Percentiles rank a stretch among this genome's conserved stretches.
phyloP scores from a whole-genome alignment of 2,888 invertebrate genomes.

The Anorthoa munda region DNA sequence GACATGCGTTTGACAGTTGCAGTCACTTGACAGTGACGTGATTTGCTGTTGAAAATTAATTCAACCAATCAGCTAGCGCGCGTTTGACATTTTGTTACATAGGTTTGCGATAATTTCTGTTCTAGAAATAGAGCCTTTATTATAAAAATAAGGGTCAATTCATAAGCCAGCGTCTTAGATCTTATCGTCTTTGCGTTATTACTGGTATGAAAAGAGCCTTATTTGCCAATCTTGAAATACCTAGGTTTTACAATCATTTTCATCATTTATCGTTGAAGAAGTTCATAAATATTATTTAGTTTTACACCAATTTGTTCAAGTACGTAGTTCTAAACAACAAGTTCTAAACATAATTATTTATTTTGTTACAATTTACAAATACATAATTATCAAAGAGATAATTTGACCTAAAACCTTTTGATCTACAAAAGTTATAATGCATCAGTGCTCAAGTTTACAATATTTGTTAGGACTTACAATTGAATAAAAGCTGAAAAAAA shows the following conservation, averaged over 20 bases:
- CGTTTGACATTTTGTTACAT: not conserved
- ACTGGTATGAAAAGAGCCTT: constrained; percentile 9
- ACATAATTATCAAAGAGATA: not conserved
- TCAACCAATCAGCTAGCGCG: not conserved
- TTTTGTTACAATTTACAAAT: not conserved
- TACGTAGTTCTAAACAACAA: too few species aligned
- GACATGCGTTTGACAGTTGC: too few species aligned
- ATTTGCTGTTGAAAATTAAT: not conserved
- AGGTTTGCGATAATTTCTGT: not conserved
- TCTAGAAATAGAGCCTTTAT: not conserved
- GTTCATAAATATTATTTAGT: too few species aligned
- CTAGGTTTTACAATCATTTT: not conserved
- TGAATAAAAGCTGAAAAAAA: not conserved
- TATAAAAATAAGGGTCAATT: constrained; percentile 23
- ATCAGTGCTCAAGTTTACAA: not conserved
- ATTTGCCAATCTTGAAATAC: not conserved
- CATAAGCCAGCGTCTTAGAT: not conserved
- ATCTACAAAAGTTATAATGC: constrained; percentile 1
- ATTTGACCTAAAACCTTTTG: not conserved
- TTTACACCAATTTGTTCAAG: too few species aligned
- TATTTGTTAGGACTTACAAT: not conserved
- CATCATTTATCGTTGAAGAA: constrained; percentile 3
- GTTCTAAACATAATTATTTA: too few species aligned
- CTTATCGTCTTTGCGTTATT: not conserved
- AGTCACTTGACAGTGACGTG: not conserved